A percentile compares a stretch with the other conserved stretches of the same genome.
Evolutionary conservation across 2,888 invertebrate genomes (phyloP).

Genomic region (Trissolcus brochymenae): DNA sequence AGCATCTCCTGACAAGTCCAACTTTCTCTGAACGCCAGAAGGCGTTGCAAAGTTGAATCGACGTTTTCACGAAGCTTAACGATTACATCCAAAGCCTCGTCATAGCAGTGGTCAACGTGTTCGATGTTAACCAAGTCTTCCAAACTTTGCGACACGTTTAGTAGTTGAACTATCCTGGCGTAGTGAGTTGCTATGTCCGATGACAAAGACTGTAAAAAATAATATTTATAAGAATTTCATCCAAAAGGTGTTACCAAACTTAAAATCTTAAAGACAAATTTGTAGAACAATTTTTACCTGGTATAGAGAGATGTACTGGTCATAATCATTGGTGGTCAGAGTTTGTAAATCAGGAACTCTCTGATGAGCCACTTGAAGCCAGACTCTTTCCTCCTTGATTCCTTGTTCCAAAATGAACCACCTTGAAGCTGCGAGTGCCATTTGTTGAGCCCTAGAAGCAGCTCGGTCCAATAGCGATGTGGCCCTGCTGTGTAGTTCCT

Average conservation of each 20-base stretch:
- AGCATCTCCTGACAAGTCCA: slow-evolving; percentile 87
- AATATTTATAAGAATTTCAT: background rate
- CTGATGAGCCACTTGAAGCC: slow-evolving; percentile 90
- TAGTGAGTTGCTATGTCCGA: slow-evolving; percentile 89
- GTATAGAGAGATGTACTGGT: slow-evolving; percentile 89
- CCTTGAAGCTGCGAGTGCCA: slow-evolving; percentile 89
- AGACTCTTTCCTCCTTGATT: slow-evolving; percentile 88
- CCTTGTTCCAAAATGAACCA: slow-evolving; percentile 90
- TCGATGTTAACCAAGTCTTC: slow-evolving; percentile 86
- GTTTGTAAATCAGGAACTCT: slow-evolving; percentile 88
- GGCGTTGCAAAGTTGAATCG: slow-evolving; percentile 83
- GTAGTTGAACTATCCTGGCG: slow-evolving; percentile 85
- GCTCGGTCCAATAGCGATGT: slow-evolving; percentile 87
- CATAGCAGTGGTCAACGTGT: slow-evolving; percentile 85
- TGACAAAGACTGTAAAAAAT: slow-evolving; percentile 80
- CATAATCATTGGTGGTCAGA: slow-evolving; percentile 89
- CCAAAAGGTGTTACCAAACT: background rate
- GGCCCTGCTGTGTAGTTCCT: slow-evolving; percentile 86
- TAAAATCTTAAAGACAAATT: slow-evolving; percentile 7
- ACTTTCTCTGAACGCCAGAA: slow-evolving; percentile 86
- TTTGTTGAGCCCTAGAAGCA: slow-evolving; percentile 87
- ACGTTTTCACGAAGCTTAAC: slow-evolving; percentile 86
- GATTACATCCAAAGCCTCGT: slow-evolving; percentile 84
- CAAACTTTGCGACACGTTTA: slow-evolving; percentile 84
- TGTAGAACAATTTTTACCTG: slow-evolving; percentile 73